These are phyloP conservation scores for Styela clava DNA, from an alignment of 23 tunicate genomes.

Conservation along the genomic window DNA sequence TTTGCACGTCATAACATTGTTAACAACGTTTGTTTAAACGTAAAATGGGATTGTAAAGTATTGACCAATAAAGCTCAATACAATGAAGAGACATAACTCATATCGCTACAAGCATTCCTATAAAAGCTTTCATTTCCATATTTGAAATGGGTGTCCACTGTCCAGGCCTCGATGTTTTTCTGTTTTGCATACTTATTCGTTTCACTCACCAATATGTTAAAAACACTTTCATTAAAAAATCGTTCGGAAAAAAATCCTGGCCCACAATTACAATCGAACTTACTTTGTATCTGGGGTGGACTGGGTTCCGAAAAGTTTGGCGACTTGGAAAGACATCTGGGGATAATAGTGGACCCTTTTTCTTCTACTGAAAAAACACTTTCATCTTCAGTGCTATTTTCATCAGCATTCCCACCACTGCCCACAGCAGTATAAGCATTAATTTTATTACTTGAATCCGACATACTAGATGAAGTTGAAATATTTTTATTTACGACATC, in stretches of 20 bases:
- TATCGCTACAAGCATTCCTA: neutral
- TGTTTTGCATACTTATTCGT: neutral
- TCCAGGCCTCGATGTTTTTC: neutral
- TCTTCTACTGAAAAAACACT: no score
- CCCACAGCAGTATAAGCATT: no score
- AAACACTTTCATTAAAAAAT: neutral
- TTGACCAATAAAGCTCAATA: neutral
- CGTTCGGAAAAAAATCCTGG: neutral
- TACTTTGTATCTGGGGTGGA: neutral
- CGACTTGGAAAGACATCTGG: neutral
- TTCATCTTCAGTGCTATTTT: neutral
- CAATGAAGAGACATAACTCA: neutral
- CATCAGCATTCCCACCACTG: neutral
- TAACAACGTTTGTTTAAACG: neutral
- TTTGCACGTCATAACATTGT: slow-evolving; percentile 23
- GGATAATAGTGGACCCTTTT: no score
- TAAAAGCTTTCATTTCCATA: neutral
- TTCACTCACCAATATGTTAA: neutral
- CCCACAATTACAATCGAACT: no score
- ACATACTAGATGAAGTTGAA: no score
- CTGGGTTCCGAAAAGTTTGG: neutral
- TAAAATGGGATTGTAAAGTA: neutral
- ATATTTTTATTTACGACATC: no score
- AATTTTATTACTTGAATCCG: neutral
- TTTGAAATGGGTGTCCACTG: neutral